A percentile compares a stretch with the other conserved stretches of the same genome.
phyloP scores from a whole-genome alignment of 1,140 invertebrate genomes.

The Bombus pascuorum region DNA sequence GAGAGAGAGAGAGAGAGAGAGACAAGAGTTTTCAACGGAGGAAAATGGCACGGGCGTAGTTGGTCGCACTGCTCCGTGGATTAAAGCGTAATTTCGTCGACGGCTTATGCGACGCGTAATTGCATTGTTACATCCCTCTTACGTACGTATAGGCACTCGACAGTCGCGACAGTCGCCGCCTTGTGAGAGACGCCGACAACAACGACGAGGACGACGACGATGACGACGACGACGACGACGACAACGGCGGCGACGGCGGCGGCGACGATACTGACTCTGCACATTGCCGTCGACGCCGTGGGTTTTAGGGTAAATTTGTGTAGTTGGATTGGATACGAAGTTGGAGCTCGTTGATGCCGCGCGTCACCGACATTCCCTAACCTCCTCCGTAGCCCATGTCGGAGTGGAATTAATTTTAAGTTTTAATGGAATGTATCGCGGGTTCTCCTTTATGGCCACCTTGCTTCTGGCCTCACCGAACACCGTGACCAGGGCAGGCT shows the following conservation, averaged over 20 bases:
- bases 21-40: conserved; percentile 37
- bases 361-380: conserved; percentile 51
- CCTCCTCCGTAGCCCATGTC: conserved; percentile 39
- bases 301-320: conserved; percentile 77
- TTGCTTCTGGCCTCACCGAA: conserved; percentile 43
- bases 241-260: conserved; percentile 12
- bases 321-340: conserved; percentile 78
- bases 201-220: neutral
- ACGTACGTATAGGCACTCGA: conserved; percentile 66
- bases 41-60: conserved; percentile 42
- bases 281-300: conserved; percentile 43
- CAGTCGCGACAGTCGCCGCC: conserved; percentile 33
- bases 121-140: conserved; percentile 79
- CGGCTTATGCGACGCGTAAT: conserved; percentile 80
- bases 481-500: conserved; percentile 14
- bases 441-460: conserved; percentile 73
- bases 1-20: neutral
- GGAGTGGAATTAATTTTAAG: conserved; percentile 78
- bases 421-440: conserved; percentile 78
- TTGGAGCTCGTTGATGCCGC: conserved; percentile 71
- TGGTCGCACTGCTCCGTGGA: conserved; percentile 62
- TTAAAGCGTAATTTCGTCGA: conserved; percentile 80
- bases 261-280: conserved; percentile 39
- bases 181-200: conserved; percentile 6
- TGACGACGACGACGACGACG: neutral